Conservation (phyloP, 1,140 invertebrate species). For the Vanessa atalanta region DNA sequence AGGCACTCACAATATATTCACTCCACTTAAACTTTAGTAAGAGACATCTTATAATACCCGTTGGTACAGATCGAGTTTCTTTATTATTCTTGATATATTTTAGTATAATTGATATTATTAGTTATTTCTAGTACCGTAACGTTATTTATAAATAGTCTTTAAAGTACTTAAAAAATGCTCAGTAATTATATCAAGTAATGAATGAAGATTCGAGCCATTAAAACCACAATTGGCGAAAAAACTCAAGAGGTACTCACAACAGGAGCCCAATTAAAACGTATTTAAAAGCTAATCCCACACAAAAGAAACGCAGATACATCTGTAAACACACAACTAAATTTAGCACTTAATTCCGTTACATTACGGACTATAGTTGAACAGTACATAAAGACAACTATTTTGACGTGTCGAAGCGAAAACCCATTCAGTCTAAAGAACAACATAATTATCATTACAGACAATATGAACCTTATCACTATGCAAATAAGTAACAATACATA, state of each 20-base stretch:
- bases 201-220: conserved; percentile 26
- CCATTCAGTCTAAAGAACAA: not conserved
- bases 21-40: too few relatives aligned
- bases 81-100: too few relatives aligned
- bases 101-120: too few relatives aligned
- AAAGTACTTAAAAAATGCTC: too few relatives aligned
- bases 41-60: too few relatives aligned
- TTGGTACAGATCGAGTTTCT: too few relatives aligned
- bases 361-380: not conserved
- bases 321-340: conserved; percentile 21
- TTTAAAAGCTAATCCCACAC: conserved; percentile 60
- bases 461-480: not conserved
- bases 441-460: conserved; percentile 29
- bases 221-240: conserved; percentile 31
- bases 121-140: too few relatives aligned
- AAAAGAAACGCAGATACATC: conserved; percentile 11
- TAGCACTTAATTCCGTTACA: conserved; percentile 12
- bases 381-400: not conserved
- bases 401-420: conserved; percentile 30
- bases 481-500: not conserved
- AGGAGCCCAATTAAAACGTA: conserved; percentile 66
- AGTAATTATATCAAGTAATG: not conserved
- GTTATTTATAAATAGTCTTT: too few relatives aligned
- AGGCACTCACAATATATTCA: too few relatives aligned
- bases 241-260: conserved; percentile 13